These are phyloP conservation scores for Carassius carassius DNA, from an alignment of 2,113 vertebrate species.

Conservation along the genomic window DNA sequence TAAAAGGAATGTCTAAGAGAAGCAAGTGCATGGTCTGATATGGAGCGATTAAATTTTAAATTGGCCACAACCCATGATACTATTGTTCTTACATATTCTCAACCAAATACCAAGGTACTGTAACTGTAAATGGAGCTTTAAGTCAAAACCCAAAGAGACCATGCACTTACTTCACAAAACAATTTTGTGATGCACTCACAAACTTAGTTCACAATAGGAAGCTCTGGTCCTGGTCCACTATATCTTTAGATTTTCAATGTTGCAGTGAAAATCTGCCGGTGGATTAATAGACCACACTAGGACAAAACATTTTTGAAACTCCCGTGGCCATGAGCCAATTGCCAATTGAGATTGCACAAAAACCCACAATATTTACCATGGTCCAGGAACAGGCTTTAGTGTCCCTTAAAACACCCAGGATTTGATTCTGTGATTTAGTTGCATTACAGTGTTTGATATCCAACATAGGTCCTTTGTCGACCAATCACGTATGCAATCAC, in stretches of 20 bases:
- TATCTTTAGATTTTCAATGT: slow-evolving; percentile 30
- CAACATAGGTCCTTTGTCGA: slow-evolving; percentile 96
- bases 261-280: slow-evolving; percentile 12
- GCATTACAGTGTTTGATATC: slow-evolving; percentile 95
- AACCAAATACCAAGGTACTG: not conserved
- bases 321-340: not conserved
- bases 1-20: slow-evolving; percentile 48
- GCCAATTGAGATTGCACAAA: slow-evolving; percentile 54
- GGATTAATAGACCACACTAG: slow-evolving; percentile 9
- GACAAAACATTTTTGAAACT: not conserved
- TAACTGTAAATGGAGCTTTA: not conserved
- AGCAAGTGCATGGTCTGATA: slow-evolving; percentile 64
- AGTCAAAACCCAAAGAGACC: slow-evolving; percentile 55
- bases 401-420: slow-evolving; percentile 27
- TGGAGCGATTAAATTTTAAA: not conserved
- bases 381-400: slow-evolving; percentile 70
- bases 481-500: slow-evolving; percentile 98
- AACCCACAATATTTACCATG: slow-evolving; percentile 53
- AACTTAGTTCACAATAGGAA: slow-evolving; percentile 23
- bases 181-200: not conserved
- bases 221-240: slow-evolving; percentile 69
- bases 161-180: slow-evolving; percentile 79
- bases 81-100: not conserved
- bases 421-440: slow-evolving; percentile 37
- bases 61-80: not conserved